Evolutionary conservation across 2,888 invertebrate genomes (phyloP).

Genomic region (Acronicta alni): DNA sequence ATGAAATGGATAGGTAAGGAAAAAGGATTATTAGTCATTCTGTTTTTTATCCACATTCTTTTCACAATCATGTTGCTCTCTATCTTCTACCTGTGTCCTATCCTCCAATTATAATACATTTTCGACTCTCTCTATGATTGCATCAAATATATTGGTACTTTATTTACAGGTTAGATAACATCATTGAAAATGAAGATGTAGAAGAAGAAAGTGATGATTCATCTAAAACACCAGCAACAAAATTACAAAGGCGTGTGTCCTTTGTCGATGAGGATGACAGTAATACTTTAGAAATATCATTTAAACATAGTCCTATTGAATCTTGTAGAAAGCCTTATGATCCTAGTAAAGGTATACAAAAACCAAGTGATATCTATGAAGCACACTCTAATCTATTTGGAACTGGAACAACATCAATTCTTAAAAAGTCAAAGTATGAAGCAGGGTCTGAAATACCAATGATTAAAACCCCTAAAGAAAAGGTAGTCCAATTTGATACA

Average conservation of each 20-base stretch:
- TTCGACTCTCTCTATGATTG: too few species aligned
- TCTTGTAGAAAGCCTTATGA: slow-evolving; percentile 66
- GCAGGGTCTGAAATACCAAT: slow-evolving; percentile 10
- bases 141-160: too few species aligned
- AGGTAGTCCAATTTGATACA: slow-evolving; percentile 17
- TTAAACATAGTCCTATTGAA: slow-evolving; percentile 74
- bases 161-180: slow-evolving; percentile 64
- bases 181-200: slow-evolving; percentile 67
- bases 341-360: slow-evolving; percentile 72
- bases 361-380: slow-evolving; percentile 84
- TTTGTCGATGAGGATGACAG: slow-evolving; percentile 80
- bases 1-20: slow-evolving; percentile 85
- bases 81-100: too few species aligned
- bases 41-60: neutral
- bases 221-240: slow-evolving; percentile 33
- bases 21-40: neutral
- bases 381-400: slow-evolving; percentile 68
- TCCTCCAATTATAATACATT: too few species aligned
- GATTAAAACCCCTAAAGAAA: slow-evolving; percentile 11
- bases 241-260: slow-evolving; percentile 72
- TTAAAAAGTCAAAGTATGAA: slow-evolving; percentile 78
- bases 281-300: slow-evolving; percentile 77
- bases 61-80: neutral
- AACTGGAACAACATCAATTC: slow-evolving; percentile 74
- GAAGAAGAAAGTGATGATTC: slow-evolving; percentile 52